A percentile compares a stretch with the other conserved stretches of the same genome.
These are phyloP conservation scores for Sciurus niger DNA, from an alignment of 2,113 vertebrate species.

Conservation along the genomic window DNA sequence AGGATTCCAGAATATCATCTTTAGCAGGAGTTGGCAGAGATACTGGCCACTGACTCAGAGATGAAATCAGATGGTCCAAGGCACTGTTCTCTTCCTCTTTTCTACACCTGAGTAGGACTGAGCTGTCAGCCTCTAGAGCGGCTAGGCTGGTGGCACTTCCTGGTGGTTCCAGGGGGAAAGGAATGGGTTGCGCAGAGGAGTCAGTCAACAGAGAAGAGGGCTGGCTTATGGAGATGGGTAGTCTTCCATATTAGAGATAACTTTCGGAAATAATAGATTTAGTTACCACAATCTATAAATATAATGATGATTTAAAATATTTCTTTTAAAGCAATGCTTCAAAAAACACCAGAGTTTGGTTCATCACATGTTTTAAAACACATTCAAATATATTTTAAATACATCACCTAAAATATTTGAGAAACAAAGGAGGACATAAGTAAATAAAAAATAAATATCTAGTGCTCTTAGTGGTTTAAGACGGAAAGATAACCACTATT, in stretches of 20 bases:
- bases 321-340: neutral
- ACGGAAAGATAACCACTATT: neutral
- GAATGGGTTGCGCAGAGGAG: neutral
- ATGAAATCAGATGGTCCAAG: neutral
- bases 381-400: constrained; percentile 40
- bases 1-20: neutral
- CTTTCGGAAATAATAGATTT: neutral
- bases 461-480: constrained; percentile 10
- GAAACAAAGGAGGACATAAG: neutral
- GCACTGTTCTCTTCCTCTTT: neutral
- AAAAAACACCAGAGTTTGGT: constrained; percentile 23
- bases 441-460: neutral
- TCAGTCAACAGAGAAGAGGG: neutral
- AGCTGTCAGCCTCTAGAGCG: neutral
- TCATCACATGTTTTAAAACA: neutral
- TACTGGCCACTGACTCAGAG: neutral
- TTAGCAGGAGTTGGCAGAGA: neutral
- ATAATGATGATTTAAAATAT: neutral
- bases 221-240: neutral
- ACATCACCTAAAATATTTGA: constrained; percentile 25
- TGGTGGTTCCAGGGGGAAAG: neutral
- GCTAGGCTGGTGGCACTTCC: neutral
- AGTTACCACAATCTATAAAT: neutral
- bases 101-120: neutral
- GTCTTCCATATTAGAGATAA: neutral